Base-by-base conservation (phyloP, 2,113 vertebrate species). In the Donacobius atricapilla region DNA sequence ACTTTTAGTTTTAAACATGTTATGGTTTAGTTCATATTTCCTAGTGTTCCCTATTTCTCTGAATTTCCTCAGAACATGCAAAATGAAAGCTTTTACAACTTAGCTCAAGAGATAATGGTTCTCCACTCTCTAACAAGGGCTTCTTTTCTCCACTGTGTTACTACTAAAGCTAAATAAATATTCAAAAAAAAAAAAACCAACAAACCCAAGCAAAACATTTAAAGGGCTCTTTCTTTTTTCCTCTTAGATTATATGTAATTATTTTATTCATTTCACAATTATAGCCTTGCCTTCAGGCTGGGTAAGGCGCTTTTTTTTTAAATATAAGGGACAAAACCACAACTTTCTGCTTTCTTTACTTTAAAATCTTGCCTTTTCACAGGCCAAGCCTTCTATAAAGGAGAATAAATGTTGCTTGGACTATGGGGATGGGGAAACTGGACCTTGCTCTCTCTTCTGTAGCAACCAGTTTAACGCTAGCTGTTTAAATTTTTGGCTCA, bases 191-290 rank as follows among this genome's bases (percentile, higher is more conserved):
- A 17, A 0, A 60, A 60, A 58, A 6, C 73, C 73, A 45, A 72
- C 58, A 17, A 0, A 0, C 2, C 13, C 18, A 87, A 68, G 30
- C 4, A 76, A 80, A 95, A 86, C 30, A 85, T 64, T 83, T 75
- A 47, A 71, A 84, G n/a, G 24, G 21, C 7, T 93, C 13, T 1
- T 3, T 37, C 44, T 89, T 42, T 89, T 86, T 87, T 64, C 42
- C 23, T 72, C 42, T 44, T 81, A 22, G 35, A 63, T 93, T 83
- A 72, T 89, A 42, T 50, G 23, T 21, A 90, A 86, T 73, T 85
- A 92, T 90, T 92, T 83, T 85, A 86, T 45, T 92, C 14, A 61
- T 83, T 92, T 91, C 56, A 83, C 40, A 94, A 65, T 90, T 90
- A 83, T 4, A 93, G 76, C 35, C 47, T 89, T 90, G 54, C 27